A percentile compares a stretch with the other conserved stretches of the same genome.
Evolutionary conservation across 53 echinoderm and acorn worm species (phyloP).

Genomic region (Paracentrotus lividus): DNA sequence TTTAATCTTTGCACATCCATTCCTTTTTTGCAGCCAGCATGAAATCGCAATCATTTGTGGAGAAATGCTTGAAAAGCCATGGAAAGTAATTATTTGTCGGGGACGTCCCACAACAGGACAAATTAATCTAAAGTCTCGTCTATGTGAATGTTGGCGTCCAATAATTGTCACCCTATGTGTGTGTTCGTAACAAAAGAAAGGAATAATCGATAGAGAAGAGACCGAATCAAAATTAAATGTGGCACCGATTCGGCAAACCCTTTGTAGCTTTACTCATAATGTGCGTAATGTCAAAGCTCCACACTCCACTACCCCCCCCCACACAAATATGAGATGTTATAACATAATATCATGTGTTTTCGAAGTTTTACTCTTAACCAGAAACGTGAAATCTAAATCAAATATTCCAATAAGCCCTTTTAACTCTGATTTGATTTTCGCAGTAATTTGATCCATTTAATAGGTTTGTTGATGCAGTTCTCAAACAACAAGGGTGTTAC

Average conservation of each 20-base stretch:
- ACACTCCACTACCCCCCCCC: too few species aligned
- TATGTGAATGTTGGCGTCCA: neutral
- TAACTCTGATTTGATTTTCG: too few species aligned
- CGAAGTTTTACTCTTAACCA: too few species aligned
- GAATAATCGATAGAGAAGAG: neutral
- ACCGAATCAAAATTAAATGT: conserved; percentile 15
- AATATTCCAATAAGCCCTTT: too few species aligned
- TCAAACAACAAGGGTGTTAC: too few species aligned
- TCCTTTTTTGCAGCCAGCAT: neutral
- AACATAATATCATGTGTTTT: too few species aligned
- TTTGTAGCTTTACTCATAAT: neutral
- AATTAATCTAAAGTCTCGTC: neutral
- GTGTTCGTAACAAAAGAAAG: neutral
- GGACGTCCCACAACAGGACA: neutral
- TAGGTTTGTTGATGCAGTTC: too few species aligned
- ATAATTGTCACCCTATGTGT: neutral
- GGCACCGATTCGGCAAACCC: neutral
- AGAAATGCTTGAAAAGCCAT: conserved; percentile 8
- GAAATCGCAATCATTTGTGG: neutral
- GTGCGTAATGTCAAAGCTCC: neutral
- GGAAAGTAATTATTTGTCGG: conserved; percentile 6
- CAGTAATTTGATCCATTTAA: too few species aligned
- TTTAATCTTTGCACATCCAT: neutral
- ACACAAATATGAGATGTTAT: too few species aligned
- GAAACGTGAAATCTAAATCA: too few species aligned